Percentiles rank a stretch among this genome's conserved stretches.
Conservation (phyloP, 2,797 vertebrate species). For the Acomys russatus region DNA sequence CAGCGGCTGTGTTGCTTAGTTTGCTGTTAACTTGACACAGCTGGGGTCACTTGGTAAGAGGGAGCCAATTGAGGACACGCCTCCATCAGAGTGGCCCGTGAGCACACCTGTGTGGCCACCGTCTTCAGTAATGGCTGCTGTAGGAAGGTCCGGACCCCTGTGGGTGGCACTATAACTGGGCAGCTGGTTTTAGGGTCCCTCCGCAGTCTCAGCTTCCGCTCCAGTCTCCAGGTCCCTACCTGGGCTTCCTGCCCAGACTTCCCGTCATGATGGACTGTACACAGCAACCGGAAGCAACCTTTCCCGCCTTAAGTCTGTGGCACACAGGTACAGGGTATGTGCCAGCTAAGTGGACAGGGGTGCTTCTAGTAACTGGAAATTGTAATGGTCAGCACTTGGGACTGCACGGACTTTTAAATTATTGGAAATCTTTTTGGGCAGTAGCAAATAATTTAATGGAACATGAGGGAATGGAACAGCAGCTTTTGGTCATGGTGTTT, state of each 20-base stretch:
- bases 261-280: not conserved
- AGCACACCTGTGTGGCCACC: too few species aligned
- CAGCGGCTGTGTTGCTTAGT: not conserved
- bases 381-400: too few species aligned
- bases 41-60: not conserved
- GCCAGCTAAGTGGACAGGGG: too few species aligned
- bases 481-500: not conserved
- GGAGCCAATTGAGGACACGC: not conserved
- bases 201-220: not conserved
- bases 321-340: too few species aligned
- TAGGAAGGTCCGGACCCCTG: not conserved
- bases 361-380: too few species aligned
- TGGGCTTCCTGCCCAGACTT: not conserved
- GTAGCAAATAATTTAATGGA: too few species aligned
- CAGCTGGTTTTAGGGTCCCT: not conserved
- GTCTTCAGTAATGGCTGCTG: not conserved
- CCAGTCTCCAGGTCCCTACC: not conserved
- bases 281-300: not conserved
- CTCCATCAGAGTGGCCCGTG: not conserved
- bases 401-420: too few species aligned
- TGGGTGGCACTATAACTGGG: not conserved
- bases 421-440: too few species aligned
- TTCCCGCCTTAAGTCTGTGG: too few species aligned
- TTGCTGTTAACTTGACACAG: too few species aligned
- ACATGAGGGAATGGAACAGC: too few species aligned